Evolutionary conservation across 2,113 vertebrate species (phyloP), one percentile per base, ranked within the genome.

Genomic region (Dipodomys spectabilis): DNA sequence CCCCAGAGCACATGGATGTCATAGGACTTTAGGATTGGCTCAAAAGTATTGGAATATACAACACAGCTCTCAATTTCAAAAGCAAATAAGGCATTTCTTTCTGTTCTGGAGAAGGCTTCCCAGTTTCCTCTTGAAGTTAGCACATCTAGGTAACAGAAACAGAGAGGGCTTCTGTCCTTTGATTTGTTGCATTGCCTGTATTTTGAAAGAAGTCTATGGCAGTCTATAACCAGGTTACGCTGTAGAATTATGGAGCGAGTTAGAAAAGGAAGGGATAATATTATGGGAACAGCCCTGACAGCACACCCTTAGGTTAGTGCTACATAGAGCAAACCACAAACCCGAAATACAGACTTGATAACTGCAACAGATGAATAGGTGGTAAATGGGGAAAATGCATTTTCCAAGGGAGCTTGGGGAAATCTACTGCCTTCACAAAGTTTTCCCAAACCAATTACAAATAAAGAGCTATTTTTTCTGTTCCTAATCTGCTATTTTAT

Each of bases 381-480:
- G 19, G 44, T 2, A 7, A 8, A 1, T 23, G 11, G 49, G 30
- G 8, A 18, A 72, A 22, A 57, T 15, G 20, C 62, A 7, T 44
- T 30, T 85, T 45, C 35, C 79, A 27, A 7, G 53, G 28, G 45
- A 85, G 71, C 22, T 79, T 64, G 71, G 67, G 60, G 39, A 90
- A 90, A 81, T 67, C 18, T n/a, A 68, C 69, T 68, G 78, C 44
- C 68, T 91, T 90, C 67, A 39, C 72, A 20, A 44, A 82, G 72
- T 94, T 94, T 93, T 8, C 86, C 75, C 32, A 72, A 86, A 79
- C 25, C 57, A 62, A 79, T 82, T 80, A 67, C 80, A 72, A 75
- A 65, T 25, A 75, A 39, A 67, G 67, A 72, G n/a, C 57, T 45
- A 19, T 11, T 57, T 77, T 94, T 88, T 82, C 84, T 73, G 19